These are phyloP conservation scores for Acanthococcus lagerstroemiae DNA, from an alignment of 2,888 invertebrate species.

Conservation along the genomic window DNA sequence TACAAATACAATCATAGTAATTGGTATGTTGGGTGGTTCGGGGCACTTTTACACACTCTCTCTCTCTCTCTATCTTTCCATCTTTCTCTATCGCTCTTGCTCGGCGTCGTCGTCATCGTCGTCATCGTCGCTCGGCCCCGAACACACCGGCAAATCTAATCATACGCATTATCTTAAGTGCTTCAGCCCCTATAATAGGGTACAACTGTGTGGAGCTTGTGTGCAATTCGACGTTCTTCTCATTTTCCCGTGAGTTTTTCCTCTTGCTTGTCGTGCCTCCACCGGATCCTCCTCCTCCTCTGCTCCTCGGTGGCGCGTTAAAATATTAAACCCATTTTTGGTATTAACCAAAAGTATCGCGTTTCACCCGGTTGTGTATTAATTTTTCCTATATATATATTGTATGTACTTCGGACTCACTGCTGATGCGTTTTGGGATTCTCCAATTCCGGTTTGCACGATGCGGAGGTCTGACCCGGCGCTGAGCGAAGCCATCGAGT, in stretches of 20 bases:
- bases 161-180: constrained; percentile 31
- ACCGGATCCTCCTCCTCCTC: background rate
- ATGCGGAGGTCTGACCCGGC: too few species aligned
- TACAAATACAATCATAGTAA: constrained; percentile 32
- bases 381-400: constrained; percentile 11
- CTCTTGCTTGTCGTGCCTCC: background rate
- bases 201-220: background rate
- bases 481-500: too few species aligned
- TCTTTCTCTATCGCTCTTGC: background rate
- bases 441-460: too few species aligned
- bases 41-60: background rate
- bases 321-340: constrained; percentile 5
- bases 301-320: background rate
- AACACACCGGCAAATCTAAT: constrained; percentile 26
- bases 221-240: background rate
- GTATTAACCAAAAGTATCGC: constrained; percentile 18
- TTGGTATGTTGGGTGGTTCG: constrained; percentile 24
- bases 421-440: too few species aligned
- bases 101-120: background rate
- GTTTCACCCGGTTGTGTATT: constrained; percentile 17
- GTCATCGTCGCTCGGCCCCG: background rate
- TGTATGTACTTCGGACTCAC: too few species aligned
- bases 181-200: constrained; percentile 21
- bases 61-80: background rate
- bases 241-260: constrained; percentile 7